Evolutionary conservation across 92 coral and sea anemone species (phyloP), one percentile per base, ranked within the genome.

Genomic region (Pocillopora grandis): DNA sequence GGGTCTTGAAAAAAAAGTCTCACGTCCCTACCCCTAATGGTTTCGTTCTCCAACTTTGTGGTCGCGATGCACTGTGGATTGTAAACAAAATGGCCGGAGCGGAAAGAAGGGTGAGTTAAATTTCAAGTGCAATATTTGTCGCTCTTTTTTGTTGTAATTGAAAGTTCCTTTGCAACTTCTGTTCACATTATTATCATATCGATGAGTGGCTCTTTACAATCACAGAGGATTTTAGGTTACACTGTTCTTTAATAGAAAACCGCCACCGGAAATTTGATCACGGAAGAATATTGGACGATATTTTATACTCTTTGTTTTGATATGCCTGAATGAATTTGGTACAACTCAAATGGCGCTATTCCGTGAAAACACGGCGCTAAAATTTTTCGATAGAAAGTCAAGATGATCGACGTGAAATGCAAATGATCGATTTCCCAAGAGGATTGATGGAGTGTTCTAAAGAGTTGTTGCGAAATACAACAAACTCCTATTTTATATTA

Each of bases 11-110:
- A 58, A 3, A 68, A 57, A 3, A 7, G 15, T 8, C 16, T 10
- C 76, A 37, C 66, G 18, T 72, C 83, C 79, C 76, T 68, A 52
- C 88, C 81, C 52, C 2, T 20, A 57, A 12, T 20, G 21, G 20
- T 57, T 0, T 6, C 10, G 9, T 35, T n/a, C 49, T 36, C 3
- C 18, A 2, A 59, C 1, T 15, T 27, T 70, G 33, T 70, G 71
- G 82, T 63, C 90, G 92, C 84, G 77, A 71, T 77, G 93, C 91
- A 90, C 80, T 84, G 73, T 87, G 92, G 95, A 89, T 83, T 81
- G 93, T 94, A 94, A 94, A 92, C 98, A 94, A 90, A 75, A 94
- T 94, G 98, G 98, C 98, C 86, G 95, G 62, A 64, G 84, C 90
- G 81, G 90, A 80, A 65, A 88, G 92, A 73, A 77, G 90, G 89